Evolutionary conservation across 2,888 invertebrate species (phyloP).

Genomic region (Tetragnatha montana): DNA sequence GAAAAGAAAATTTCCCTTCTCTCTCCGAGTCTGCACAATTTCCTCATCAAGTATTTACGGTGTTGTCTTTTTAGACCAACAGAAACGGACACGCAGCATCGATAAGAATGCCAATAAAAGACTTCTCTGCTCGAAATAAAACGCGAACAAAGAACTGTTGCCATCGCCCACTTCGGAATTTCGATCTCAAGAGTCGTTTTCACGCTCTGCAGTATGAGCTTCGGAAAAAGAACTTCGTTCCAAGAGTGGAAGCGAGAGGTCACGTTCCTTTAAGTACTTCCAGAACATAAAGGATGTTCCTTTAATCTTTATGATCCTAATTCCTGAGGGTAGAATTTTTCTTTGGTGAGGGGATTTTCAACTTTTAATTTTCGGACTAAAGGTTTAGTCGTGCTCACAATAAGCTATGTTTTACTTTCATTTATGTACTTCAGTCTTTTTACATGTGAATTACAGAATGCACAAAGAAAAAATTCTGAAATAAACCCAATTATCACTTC

Average conservation of each 20-base stretch:
- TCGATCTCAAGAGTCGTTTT: constrained; percentile 23
- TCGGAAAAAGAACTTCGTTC: constrained; percentile 10
- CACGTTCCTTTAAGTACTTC: constrained; percentile 51
- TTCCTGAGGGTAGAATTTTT: constrained; percentile 29
- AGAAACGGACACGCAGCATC: neutral
- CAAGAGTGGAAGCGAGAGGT: constrained; percentile 37
- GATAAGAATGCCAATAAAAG: neutral
- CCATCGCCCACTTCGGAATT: constrained; percentile 8
- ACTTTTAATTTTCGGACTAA: constrained; percentile 21
- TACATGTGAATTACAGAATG: too few species aligned
- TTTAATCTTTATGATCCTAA: constrained; percentile 55
- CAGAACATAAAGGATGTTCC: constrained; percentile 53
- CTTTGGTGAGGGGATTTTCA: constrained; percentile 41
- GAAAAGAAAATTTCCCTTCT: neutral
- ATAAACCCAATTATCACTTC: too few species aligned
- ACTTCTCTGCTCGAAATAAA: neutral
- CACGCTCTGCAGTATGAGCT: constrained; percentile 42
- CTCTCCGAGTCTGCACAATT: neutral
- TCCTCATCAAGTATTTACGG: neutral
- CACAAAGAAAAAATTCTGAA: too few species aligned
- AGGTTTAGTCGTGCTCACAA: neutral
- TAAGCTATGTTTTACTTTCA: neutral
- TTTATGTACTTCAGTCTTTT: too few species aligned
- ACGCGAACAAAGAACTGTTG: constrained; percentile 20
- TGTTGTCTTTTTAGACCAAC: neutral